phyloP scores from a whole-genome alignment of 1,140 invertebrate species.

The Nasonia longicornis region DNA sequence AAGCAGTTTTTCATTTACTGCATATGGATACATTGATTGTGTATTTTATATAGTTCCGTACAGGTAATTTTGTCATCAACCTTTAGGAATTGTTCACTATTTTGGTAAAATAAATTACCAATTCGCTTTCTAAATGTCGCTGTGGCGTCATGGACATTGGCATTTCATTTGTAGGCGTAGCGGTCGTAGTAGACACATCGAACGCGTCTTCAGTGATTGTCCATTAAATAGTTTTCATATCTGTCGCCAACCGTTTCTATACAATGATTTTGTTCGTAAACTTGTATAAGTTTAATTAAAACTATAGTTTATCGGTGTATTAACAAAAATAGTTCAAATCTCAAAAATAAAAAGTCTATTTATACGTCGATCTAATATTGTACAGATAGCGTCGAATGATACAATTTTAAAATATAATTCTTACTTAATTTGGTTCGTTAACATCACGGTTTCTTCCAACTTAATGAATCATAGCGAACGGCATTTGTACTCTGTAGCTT shows the following conservation, averaged over 20 bases:
- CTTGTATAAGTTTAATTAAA: not conserved
- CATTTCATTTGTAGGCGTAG: not conserved
- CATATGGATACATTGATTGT: not conserved
- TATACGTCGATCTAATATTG: not conserved
- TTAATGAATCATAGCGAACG: slow-evolving; percentile 1
- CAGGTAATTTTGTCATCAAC: not conserved
- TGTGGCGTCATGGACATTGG: not conserved
- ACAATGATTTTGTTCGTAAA: not conserved
- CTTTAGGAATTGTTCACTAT: slow-evolving; percentile 3
- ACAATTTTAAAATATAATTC: slow-evolving; percentile 35
- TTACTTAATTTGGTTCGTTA: slow-evolving; percentile 22
- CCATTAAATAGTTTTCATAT: slow-evolving; percentile 7
- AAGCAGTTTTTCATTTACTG: not conserved
- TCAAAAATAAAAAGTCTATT: slow-evolving; percentile 7
- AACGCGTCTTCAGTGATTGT: slow-evolving; percentile 23
- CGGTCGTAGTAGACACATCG: not conserved
- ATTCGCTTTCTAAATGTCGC: not conserved
- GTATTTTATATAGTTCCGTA: not conserved
- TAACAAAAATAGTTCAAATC: slow-evolving; percentile 1
- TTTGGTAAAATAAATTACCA: slow-evolving; percentile 8
- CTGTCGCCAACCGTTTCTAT: not conserved
- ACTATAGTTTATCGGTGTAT: not conserved
- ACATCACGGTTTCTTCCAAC: slow-evolving; percentile 19
- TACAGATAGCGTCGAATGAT: slow-evolving; percentile 10
- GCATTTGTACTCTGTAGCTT: slow-evolving; percentile 10